These are phyloP conservation scores for Pipistrellus pygmaeus DNA, from an alignment of 2,797 vertebrate species.

Conservation along the genomic window DNA sequence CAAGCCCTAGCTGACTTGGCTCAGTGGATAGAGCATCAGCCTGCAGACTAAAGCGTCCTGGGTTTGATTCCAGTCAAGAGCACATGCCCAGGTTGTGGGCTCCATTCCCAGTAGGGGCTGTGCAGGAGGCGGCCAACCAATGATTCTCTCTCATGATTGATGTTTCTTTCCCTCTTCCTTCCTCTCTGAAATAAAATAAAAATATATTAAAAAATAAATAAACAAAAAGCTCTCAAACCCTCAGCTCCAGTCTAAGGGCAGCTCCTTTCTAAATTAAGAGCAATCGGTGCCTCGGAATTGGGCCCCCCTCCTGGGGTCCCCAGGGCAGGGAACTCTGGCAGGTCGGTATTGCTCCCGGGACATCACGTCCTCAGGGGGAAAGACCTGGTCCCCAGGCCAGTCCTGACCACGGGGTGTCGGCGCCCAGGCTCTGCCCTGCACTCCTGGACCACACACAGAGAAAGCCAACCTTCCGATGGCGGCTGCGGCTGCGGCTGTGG, in stretches of 20 bases:
- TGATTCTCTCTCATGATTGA: too few relatives aligned
- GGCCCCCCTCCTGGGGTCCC: neutral
- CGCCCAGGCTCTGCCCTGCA: accelerated
- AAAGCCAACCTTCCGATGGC: slow-evolving; percentile 85
- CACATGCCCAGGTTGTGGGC: too few relatives aligned
- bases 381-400: neutral
- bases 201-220: too few relatives aligned
- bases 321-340: neutral
- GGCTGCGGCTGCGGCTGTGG: slow-evolving; percentile 92
- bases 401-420: slow-evolving; percentile 61
- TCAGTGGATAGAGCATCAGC: too few relatives aligned
- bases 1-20: too few relatives aligned
- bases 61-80: too few relatives aligned
- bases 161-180: too few relatives aligned
- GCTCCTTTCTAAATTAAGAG: neutral
- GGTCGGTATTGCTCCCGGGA: neutral
- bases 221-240: neutral
- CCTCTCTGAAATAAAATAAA: too few relatives aligned
- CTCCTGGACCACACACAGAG: neutral
- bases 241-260: neutral
- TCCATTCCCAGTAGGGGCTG: too few relatives aligned
- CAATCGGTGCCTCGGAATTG: neutral
- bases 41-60: too few relatives aligned
- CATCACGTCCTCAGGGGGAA: neutral
- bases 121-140: too few relatives aligned